Conservation (phyloP, 2,888 invertebrate species). For the Allophyes oxyacanthae region DNA sequence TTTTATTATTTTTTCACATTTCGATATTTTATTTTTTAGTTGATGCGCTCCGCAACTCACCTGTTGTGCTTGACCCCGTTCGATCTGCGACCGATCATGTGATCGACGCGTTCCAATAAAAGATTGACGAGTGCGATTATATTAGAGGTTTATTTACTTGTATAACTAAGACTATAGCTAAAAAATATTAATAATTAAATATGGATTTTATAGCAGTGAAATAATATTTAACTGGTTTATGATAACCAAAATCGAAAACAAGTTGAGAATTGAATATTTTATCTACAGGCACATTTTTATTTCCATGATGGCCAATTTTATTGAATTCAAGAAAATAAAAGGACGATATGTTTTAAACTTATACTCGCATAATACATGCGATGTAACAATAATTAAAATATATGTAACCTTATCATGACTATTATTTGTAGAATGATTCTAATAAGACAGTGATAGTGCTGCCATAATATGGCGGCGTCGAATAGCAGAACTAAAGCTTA, state of each 20-base stretch:
- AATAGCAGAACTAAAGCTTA: constrained; percentile 81
- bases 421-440: constrained; percentile 47
- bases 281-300: no score
- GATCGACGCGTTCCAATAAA: constrained; percentile 83
- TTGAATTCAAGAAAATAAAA: no score
- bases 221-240: no score
- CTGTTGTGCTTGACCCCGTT: constrained; percentile 89
- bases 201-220: no score
- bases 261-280: no score
- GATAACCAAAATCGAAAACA: no score
- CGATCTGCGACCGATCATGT: constrained; percentile 86
- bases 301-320: no score
- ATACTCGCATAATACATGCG: no score
- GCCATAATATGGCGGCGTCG: constrained; percentile 75
- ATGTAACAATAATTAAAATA: no score
- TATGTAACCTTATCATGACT: not conserved
- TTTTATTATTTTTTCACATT: constrained; percentile 89
- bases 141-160: constrained; percentile 47
- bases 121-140: constrained; percentile 68
- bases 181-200: not conserved
- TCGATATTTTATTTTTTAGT: constrained; percentile 90
- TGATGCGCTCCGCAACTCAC: constrained; percentile 87
- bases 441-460: constrained; percentile 67
- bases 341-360: no score
- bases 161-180: not conserved